Base-by-base conservation (phyloP, 1,140 invertebrate genomes). In the Parapsyche elsis region DNA sequence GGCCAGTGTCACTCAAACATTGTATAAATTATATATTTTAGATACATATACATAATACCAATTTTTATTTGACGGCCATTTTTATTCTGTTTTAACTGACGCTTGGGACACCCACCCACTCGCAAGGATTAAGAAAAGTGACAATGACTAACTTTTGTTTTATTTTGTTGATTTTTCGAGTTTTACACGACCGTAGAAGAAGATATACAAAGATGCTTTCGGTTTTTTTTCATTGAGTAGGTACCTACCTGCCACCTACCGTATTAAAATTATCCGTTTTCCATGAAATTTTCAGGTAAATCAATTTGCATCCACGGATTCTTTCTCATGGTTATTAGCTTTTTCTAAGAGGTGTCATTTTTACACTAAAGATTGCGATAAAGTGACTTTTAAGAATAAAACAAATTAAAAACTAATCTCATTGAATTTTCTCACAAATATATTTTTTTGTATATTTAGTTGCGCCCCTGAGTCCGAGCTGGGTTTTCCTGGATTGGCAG, bases 401-500 rank as follows among this genome's bases (percentile, higher is more conserved):
- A 4, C 10, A 4, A 59, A 59, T 5, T 59, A 59, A 59, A 16
- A 4, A 5, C 1, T 4, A 59, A 59, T 1, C 10, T 16, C 14
- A 10, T 59, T 5, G 14, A 59, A 59, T 59, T 59, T n/a, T 59
- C 53, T 59, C 14, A 59, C 21, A n/a, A 49, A 49, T 67, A n/a
- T 38, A 38, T 71, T 38, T 71, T 24, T 71, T 26, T 67, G 5
- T 71, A 0, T 19, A 23, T 85, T 16, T 86, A 90, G 90, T 86
- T 90, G 89, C 87, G 88, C 87, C 84, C 87, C 89, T 46, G 89
- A 90, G 78, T 87, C 88, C 81, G 89, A 90, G 81, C 84, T 91
- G 83, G 89, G 89, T 71, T 91, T 91, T 85, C 88, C 90, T 53
- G 87, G 89, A 19, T 90, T 91, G 84, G 88, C 86, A 44, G 87